Percentiles rank a stretch among this genome's conserved stretches.
Conservation (phyloP, 2,888 invertebrate species). For the Lithophane semibrunnea region DNA sequence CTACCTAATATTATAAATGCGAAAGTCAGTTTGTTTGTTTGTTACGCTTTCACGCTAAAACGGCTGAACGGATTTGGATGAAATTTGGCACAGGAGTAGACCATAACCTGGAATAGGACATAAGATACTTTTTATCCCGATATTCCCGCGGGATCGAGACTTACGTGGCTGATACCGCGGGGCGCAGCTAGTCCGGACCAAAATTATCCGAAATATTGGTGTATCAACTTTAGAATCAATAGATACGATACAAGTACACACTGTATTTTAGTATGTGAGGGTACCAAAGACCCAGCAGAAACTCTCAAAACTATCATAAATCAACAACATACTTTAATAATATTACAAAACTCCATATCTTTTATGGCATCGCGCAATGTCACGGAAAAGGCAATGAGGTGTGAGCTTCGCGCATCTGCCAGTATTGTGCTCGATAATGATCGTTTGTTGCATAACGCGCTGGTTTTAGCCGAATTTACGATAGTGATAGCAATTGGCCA, state of each 20-base stretch:
- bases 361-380: constrained; percentile 87
- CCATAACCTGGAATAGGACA: too few species aligned
- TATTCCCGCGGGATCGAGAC: too few species aligned
- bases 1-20: too few species aligned
- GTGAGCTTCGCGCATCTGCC: constrained; percentile 86
- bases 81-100: too few species aligned
- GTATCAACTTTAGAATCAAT: constrained; percentile 9
- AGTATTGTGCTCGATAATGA: constrained; percentile 78
- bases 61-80: too few species aligned
- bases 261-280: neutral
- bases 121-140: too few species aligned
- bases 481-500: constrained; percentile 60
- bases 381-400: constrained; percentile 89
- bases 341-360: constrained; percentile 85
- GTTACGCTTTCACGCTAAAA: too few species aligned
- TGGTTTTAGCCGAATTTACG: constrained; percentile 72
- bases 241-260: constrained; percentile 2
- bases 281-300: constrained; percentile 17
- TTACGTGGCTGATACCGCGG: too few species aligned
- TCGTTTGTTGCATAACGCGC: constrained; percentile 76
- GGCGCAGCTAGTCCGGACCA: neutral
- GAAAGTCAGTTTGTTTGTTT: too few species aligned
- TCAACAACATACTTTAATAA: constrained; percentile 75
- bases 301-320: constrained; percentile 69
- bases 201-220: neutral